Evolutionary conservation across 2,113 vertebrate species (phyloP).

Genomic region (Hystrix brachyura): DNA sequence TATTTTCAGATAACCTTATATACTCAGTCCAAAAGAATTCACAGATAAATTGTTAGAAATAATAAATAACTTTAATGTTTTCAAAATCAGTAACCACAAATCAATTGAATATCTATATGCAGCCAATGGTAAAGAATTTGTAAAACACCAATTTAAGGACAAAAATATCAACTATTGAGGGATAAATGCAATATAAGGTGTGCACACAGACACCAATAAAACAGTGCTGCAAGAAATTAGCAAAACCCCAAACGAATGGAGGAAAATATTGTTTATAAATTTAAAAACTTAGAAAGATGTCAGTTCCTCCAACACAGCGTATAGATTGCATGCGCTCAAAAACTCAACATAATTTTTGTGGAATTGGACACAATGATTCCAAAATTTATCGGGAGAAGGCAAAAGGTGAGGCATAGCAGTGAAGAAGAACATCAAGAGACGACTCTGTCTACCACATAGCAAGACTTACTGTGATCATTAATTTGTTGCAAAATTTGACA

Average conservation of each 20-base stretch:
- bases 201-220: not conserved
- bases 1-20: not conserved
- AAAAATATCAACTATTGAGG: not conserved
- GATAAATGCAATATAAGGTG: not conserved
- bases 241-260: not conserved
- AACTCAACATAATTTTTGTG: not conserved
- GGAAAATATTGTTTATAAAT: not conserved
- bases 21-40: not conserved
- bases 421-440: not conserved
- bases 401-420: not conserved
- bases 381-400: not conserved
- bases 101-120: not conserved
- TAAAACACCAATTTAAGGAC: not conserved
- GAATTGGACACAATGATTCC: not conserved
- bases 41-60: constrained; percentile 11
- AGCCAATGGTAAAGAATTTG: not conserved
- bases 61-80: not conserved
- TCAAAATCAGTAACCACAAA: not conserved
- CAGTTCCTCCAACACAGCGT: not conserved
- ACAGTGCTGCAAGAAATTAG: not conserved
- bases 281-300: not conserved
- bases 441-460: not conserved
- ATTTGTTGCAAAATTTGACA: not conserved
- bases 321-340: not conserved
- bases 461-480: not conserved